Percentiles rank a stretch among this genome's conserved stretches.
Conservation (phyloP, 2,888 invertebrate species). For the Abrostola tripartita region DNA sequence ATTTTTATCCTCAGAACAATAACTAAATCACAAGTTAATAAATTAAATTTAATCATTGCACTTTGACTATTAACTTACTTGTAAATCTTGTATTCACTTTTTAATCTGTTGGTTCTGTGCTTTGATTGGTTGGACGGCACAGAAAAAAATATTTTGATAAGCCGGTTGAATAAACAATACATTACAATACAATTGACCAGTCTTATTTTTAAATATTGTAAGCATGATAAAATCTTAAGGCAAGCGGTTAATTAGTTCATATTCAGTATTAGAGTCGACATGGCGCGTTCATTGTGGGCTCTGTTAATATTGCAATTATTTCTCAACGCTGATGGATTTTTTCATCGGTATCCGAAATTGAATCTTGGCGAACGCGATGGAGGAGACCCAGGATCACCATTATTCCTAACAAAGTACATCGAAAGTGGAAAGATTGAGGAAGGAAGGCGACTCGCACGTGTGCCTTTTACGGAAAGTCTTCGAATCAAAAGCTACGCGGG, state of each 20-base stretch:
- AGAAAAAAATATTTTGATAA: slow-evolving; percentile 28
- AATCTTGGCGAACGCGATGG: slow-evolving; percentile 69
- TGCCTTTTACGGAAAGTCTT: slow-evolving; percentile 88
- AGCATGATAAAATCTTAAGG: slow-evolving; percentile 44
- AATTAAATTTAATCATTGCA: too few relatives aligned
- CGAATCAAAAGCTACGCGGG: slow-evolving; percentile 92
- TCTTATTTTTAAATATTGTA: slow-evolving; percentile 9
- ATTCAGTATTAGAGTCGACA: slow-evolving; percentile 48
- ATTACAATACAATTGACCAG: slow-evolving; percentile 7
- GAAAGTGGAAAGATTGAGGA: slow-evolving; percentile 91
- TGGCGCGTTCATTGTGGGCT: slow-evolving; percentile 63
- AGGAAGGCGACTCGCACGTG: slow-evolving; percentile 88
- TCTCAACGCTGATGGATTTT: slow-evolving; percentile 65
- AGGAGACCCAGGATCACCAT: slow-evolving; percentile 87
- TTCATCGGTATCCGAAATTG: slow-evolving; percentile 77
- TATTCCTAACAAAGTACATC: slow-evolving; percentile 93
- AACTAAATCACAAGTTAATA: too few relatives aligned
- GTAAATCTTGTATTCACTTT: not conserved
- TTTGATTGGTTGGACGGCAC: not conserved
- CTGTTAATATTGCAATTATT: slow-evolving; percentile 62
- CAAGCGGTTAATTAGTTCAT: slow-evolving; percentile 25
- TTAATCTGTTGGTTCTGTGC: not conserved
- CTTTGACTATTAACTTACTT: too few relatives aligned
- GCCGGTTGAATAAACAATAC: slow-evolving; percentile 31
- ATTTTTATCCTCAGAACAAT: too few relatives aligned